phyloP scores from a whole-genome alignment of 1,140 invertebrate species.

The Drosophila parabipectinata region DNA sequence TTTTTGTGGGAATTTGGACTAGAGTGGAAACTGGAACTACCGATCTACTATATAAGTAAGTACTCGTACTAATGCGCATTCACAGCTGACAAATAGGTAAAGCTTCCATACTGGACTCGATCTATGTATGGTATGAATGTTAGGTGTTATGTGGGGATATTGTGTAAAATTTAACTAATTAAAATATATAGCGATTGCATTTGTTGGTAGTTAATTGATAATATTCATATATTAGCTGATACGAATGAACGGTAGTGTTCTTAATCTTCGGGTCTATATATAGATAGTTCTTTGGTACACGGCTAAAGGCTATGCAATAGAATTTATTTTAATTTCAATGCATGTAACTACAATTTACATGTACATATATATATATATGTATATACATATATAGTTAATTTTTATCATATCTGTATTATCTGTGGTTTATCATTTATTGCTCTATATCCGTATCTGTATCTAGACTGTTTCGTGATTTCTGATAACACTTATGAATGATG shows the following conservation, averaged over 20 bases:
- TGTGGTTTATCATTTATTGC: constrained; percentile 71
- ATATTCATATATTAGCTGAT: constrained; percentile 39
- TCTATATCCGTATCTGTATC: constrained; percentile 62
- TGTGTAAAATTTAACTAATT: constrained; percentile 75
- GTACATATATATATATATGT: constrained; percentile 2
- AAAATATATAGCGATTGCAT: constrained; percentile 59
- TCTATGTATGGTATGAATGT: constrained; percentile 13
- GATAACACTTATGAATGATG: constrained; percentile 14
- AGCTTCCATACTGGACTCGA: constrained; percentile 45
- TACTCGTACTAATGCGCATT: constrained; percentile 53
- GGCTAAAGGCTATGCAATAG: constrained; percentile 76
- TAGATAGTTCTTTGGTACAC: constrained; percentile 72
- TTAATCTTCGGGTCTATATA: constrained; percentile 21
- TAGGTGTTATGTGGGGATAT: constrained; percentile 17
- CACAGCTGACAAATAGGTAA: constrained; percentile 65
- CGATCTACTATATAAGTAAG: constrained; percentile 14
- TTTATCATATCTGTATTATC: constrained; percentile 47
- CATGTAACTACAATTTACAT: constrained; percentile 61
- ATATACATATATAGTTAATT: constrained; percentile 39
- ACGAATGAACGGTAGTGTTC: constrained; percentile 46
- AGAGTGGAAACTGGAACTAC: constrained; percentile 16
- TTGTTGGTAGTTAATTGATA: constrained; percentile 39
- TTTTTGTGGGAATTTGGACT: constrained; percentile 16
- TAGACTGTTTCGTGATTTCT: not conserved
- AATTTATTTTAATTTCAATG: constrained; percentile 51